Base-by-base conservation (phyloP, 2,888 invertebrate species). In the Hyalella azteca region DNA sequence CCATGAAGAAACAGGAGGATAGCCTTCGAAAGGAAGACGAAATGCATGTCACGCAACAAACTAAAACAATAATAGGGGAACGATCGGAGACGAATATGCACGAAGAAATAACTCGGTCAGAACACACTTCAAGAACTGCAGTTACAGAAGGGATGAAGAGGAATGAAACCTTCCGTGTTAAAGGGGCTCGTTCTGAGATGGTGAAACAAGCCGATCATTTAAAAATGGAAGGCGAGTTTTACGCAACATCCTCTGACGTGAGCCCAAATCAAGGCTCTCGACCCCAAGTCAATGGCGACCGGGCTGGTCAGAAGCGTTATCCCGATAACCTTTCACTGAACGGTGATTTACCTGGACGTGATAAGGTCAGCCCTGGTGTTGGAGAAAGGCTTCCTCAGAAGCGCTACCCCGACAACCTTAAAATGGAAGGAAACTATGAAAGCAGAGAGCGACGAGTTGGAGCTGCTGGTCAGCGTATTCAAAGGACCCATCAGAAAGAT, bases 11-110 rank as follows among this genome's bases (percentile, higher is more conserved):
- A 80, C 86, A 86, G 5, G 86, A 73, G 15, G 86, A 87, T 80
- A 88, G 87, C 86, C 83, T 89, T 0, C 82, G 88, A 60, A 87
- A 88, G 2, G 81, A 84, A 49, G 89, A 86, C 89, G 86, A 88
- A 0, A 60, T 80, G 66, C 80, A 82, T 22, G 85, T 84, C 39
- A 77, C 22, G 4, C 29, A 36, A 1, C 73, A 77, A 15, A 41
- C 66, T 19, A 73, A 49, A 41, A 77, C 40, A 19, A 82, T 75
- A 4, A 91, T 86, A 40, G 86, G 85, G 26, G 84, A 84, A 49
- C 80, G 84, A 39, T 82, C 79, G 45, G 81, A 81, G 66, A 79
- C 82, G 15, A 80, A 78, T 29, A 73, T 79, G 26, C 84, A 81
- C 45, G 79, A 80, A 60, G 84, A 82, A 50, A 73, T 76, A 48